Evolutionary conservation across 2,797 vertebrate species (phyloP), one percentile per base, ranked within the genome.

Genomic region (Ispidina picta): DNA sequence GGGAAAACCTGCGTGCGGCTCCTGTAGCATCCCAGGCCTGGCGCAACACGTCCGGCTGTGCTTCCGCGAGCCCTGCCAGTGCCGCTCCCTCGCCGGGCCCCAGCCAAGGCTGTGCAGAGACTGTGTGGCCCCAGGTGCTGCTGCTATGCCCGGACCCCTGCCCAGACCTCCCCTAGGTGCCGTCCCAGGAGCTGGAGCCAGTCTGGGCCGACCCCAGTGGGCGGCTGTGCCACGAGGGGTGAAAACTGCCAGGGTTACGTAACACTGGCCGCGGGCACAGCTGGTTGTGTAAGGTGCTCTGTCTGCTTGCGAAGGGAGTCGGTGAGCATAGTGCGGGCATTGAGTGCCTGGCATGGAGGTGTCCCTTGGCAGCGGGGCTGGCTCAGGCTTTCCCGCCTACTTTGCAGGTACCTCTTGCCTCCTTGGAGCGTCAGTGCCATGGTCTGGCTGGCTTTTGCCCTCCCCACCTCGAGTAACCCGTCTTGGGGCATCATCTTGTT

Each of bases 11-110:
- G 78, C 7, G 26, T 2, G 8, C 19, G 4, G 80, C 85, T 87
- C 74, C 91, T 0, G 12, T 63, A 80, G 92, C 89, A 51, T 85
- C 87, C 54, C 89, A 83, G 94, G 46, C 94, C 87, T 96, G 95
- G 94, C n/a, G 87, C 72, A 92, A 92, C 95, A 93, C 39, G 87
- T 95, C 91, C 66, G 35, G 79, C 79, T 55, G 79, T 2, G 49
- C 91, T 94, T 94, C 94, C 65, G 35, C 89, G 5, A 62, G 43
- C 58, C 12, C 64, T 93, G 94, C 94, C 86, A 72, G 83, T 12
- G 2, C 70, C 11, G 25, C 87, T 69, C 70, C 72, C 23, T 16
- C 1, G 1, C 22, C 12, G 3, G 43, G 43, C 31, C 59, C 43
- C 58, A 10, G 87, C 73, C 81, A 56, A 70, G 62, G 62, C 71